Base-by-base conservation (phyloP, 2,113 vertebrate species). In the Zonotrichia leucophrys region DNA sequence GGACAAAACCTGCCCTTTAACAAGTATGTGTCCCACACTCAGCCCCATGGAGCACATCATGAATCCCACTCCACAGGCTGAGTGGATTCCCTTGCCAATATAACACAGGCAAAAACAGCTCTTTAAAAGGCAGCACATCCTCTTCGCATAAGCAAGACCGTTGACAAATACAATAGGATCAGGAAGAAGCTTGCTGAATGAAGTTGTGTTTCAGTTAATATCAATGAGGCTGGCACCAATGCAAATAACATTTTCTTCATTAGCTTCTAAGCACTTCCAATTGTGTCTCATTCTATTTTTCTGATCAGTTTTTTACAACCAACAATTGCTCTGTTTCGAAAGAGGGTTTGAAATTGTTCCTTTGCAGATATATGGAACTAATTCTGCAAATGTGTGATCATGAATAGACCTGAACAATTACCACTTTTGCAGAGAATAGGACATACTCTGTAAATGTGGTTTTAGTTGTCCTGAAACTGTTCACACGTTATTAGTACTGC, bases 361-460 rank as follows among this genome's bases (percentile, higher is more conserved):
- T 82, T 64, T 73, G 21, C 52, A 87, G 73, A 90, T 95, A 78
- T 74, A 94, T 90, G 95, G 86, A 92, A 94, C 62, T 89, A 96
- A 96, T 96, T 93, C 88, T 82, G 25, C 86, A 87, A 90, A 39
- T 78, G 63, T 82, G 47, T 83, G 33, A 49, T 93, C 75, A 83
- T 83, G 89, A 93, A 94, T 89, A 83, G 73, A 95, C 92, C 94
- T 95, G 92, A 94, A 89, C 52, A 95, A 94, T 91, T 78, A 89
- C 53, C 84, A 92, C 70, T 94, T 94, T 84, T 94, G 73, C 69
- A 94, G 62, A 92, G 73, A 95, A 94, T 90, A 94, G 82, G 89
- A 52, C 44, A 91, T 77, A 72, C 49, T 84, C 83, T 86, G 33
- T 23, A 86, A 96, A 95, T 92, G 53, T 92, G 89, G 62, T 87